These are phyloP conservation scores for Zalophus californianus DNA, from an alignment of 2,797 vertebrate genomes.

Conservation along the genomic window DNA sequence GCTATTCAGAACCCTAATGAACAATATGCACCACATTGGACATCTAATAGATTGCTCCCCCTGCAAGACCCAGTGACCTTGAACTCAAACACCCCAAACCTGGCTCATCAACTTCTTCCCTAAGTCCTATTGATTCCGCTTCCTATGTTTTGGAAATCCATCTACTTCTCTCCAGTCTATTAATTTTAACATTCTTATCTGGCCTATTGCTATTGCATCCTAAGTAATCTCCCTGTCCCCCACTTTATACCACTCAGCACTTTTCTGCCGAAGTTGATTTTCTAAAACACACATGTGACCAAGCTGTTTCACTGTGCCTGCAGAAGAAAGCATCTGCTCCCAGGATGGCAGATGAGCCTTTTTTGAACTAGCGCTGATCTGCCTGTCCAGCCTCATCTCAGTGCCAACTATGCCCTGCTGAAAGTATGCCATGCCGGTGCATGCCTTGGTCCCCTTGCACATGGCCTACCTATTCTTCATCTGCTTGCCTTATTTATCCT, in stretches of 20 bases:
- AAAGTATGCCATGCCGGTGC: neutral
- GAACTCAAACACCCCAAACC: neutral
- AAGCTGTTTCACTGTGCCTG: neutral
- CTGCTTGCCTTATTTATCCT: neutral
- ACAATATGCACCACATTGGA: neutral
- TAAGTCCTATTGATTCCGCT: neutral
- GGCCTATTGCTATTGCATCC: neutral
- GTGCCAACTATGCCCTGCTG: neutral
- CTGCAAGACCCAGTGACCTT: neutral
- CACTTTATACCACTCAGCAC: neutral
- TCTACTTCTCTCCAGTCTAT: neutral
- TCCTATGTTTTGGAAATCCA: neutral
- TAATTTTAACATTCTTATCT: neutral
- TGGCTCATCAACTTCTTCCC: neutral
- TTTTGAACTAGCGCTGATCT: neutral
- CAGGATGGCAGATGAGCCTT: neutral
- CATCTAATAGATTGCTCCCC: neutral
- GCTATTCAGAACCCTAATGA: neutral
- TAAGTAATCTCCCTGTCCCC: neutral
- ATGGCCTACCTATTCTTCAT: neutral
- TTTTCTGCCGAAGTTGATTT: constrained; percentile 1
- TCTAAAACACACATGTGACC: neutral
- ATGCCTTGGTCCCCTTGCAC: neutral
- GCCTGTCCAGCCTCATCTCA: neutral
- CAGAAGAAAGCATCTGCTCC: neutral